Conservation (phyloP, 2,113 vertebrate genomes). For the Urocitellus parryii region DNA sequence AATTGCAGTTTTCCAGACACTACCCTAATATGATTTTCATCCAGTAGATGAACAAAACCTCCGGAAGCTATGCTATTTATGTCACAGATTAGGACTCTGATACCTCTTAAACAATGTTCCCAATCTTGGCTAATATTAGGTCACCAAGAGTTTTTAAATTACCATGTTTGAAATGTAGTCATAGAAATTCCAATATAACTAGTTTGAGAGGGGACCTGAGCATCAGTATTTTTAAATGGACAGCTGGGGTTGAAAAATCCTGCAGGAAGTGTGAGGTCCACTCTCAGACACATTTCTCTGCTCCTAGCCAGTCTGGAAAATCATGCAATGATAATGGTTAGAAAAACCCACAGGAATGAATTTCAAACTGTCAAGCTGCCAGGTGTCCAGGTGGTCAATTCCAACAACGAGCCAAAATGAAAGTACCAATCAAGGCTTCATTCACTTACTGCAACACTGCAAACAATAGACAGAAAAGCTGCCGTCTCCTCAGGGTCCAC, state of each 20-base stretch:
- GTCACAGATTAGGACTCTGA: neutral
- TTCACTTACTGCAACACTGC: neutral
- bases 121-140: neutral
- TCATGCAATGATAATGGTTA: neutral
- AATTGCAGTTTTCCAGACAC: neutral
- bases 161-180: neutral
- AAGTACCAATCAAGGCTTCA: neutral
- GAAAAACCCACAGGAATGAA: slow-evolving; percentile 24
- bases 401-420: neutral
- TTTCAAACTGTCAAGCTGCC: neutral
- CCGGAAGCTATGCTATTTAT: neutral
- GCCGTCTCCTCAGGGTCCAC: neutral
- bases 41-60: neutral
- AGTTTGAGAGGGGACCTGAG: neutral
- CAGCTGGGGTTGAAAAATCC: neutral
- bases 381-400: slow-evolving; percentile 54
- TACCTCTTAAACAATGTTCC: neutral
- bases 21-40: neutral
- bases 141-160: neutral
- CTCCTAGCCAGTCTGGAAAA: neutral
- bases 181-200: neutral
- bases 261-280: neutral
- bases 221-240: neutral
- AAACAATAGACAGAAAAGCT: neutral
- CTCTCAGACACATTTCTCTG: neutral